Percentiles rank a stretch among this genome's conserved stretches.
These are phyloP conservation scores for Ennomos fuscantarius DNA, from an alignment of 2,888 invertebrate genomes.

Conservation along the genomic window DNA sequence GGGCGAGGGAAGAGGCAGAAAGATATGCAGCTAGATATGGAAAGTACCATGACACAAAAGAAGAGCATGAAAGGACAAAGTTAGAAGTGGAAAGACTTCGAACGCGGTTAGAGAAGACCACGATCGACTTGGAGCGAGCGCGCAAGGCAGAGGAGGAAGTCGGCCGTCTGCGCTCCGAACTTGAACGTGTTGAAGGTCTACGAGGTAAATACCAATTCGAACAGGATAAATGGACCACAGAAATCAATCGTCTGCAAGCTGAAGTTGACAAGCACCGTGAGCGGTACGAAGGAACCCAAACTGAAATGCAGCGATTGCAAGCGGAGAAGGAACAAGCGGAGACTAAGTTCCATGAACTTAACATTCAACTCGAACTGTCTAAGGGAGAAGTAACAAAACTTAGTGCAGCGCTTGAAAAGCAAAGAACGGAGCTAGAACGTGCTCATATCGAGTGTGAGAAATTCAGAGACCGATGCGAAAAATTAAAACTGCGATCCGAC, in stretches of 20 bases:
- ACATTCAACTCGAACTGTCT: constrained; percentile 92
- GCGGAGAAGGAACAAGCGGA: constrained; percentile 89
- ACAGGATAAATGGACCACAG: constrained; percentile 83
- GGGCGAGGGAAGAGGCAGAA: constrained; percentile 91
- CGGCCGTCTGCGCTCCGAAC: constrained; percentile 87
- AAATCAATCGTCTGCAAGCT: constrained; percentile 91
- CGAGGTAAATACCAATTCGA: constrained; percentile 86
- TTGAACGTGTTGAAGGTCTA: constrained; percentile 90
- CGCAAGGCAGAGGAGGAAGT: constrained; percentile 89
- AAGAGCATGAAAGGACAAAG: constrained; percentile 91
- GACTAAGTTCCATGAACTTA: constrained; percentile 89
- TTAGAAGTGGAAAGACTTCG: constrained; percentile 92
- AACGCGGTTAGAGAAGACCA: constrained; percentile 91
- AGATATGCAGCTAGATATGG: constrained; percentile 89
- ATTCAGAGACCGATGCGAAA: constrained; percentile 93
- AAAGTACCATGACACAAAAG: constrained; percentile 91
- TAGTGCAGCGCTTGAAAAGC: constrained; percentile 91
- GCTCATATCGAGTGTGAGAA: constrained; percentile 96
- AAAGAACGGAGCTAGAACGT: constrained; percentile 91
- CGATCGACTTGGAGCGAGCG: constrained; percentile 91
- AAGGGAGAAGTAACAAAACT: constrained; percentile 92
- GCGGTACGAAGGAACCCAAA: constrained; percentile 90
- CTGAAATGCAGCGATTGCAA: constrained; percentile 89
- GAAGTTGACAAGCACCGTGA: constrained; percentile 91
- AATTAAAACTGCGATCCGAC: constrained; percentile 89